Evolutionary conservation across 2,888 invertebrate species (phyloP), one percentile per base, ranked within the genome.

Genomic region (Drosophila melanosoma): DNA sequence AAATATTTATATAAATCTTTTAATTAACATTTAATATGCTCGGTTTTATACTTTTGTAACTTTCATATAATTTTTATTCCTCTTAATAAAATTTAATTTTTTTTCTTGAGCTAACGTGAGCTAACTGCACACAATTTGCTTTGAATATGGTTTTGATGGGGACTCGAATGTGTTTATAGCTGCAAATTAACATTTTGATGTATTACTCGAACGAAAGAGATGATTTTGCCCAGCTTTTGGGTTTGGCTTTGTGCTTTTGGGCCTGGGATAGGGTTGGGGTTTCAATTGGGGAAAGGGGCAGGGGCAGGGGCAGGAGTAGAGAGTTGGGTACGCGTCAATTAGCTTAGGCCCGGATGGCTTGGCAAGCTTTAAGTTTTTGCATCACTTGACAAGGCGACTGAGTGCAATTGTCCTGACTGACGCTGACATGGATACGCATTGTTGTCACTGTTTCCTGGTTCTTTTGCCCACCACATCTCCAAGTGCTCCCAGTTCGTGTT

Each of bases 181-280:
- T 70, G 66, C 29, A 84, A 81, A 85, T 87, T 87, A 87, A 82
- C 77, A 84, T 87, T 84, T 75, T 74, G 87, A 84, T 84, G 85
- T 74, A 74, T 84, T 82, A 79, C 63, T 61, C 56, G 58, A 64
- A 69, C 56, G 42, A 65, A 65, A 69, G 61, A 51, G 33, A 52
- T 64, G 53, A 67, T 57, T 72, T 29, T 26, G 64, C 35, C 62
- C 35, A n/a, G 49, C 12, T 59, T 52, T 59, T 53, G 56, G 40
- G 32, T 20, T 68, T 54, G 23, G 45, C 20, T 15, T 69, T 68
- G 68, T 57, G 45, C 12, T n/a, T 26, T 38, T 36, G 23, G 29
- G 23, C 26, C 35, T 52, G 36, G 20, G 36, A 12, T 32, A 51
- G 35, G 20, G 7, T 15, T 40, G 35, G 23, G 35, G 12, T 20